These are phyloP conservation scores for Battus philenor DNA, from an alignment of 1,140 invertebrate genomes.

Conservation along the genomic window DNA sequence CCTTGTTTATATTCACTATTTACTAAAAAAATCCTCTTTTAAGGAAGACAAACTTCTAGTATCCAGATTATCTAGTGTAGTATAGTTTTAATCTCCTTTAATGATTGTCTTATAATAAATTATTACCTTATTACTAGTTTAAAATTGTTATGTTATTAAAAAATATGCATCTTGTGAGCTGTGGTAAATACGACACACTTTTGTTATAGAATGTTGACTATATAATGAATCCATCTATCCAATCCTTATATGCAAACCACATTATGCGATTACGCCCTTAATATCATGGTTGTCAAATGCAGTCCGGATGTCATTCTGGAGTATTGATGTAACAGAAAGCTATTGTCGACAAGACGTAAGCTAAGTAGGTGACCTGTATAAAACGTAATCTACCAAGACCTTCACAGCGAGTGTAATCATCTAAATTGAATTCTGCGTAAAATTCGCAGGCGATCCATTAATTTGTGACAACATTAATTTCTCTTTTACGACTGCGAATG, in stretches of 20 bases:
- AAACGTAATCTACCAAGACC: conserved; percentile 1
- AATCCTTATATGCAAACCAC: neutral
- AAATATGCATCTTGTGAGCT: neutral
- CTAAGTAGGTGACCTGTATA: neutral
- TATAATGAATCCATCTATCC: neutral
- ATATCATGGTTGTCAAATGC: neutral
- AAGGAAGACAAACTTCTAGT: too few species aligned
- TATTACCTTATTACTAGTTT: neutral
- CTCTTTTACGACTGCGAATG: conserved; percentile 40
- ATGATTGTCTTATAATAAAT: too few species aligned
- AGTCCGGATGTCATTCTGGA: neutral
- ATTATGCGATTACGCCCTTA: neutral
- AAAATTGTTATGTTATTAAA: neutral
- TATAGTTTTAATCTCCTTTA: too few species aligned
- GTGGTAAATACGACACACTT: neutral
- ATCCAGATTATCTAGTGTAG: too few species aligned
- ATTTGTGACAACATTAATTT: conserved; percentile 44
- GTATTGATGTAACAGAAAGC: too few species aligned
- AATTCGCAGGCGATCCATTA: conserved; percentile 30
- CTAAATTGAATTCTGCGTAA: conserved; percentile 34
- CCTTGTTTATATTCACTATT: too few species aligned
- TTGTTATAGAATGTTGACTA: neutral
- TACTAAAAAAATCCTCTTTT: too few species aligned
- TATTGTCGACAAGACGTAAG: too few species aligned
- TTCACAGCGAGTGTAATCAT: conserved; percentile 27